A percentile compares a stretch with the other conserved stretches of the same genome.
These are phyloP conservation scores for Drosophila sordidula DNA, from an alignment of 2,888 invertebrate genomes.

Conservation along the genomic window DNA sequence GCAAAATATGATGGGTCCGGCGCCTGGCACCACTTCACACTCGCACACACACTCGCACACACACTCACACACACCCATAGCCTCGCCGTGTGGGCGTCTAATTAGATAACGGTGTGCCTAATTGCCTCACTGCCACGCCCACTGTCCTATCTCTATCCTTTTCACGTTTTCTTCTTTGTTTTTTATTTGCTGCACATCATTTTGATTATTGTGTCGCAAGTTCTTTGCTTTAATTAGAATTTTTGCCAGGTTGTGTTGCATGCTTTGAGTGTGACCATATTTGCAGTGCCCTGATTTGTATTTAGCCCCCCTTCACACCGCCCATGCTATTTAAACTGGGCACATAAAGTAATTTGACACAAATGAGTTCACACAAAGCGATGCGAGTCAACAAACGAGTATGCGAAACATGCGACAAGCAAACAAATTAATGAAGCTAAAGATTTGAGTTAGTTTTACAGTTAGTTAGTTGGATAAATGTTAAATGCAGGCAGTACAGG, in stretches of 20 bases:
- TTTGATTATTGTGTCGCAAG: constrained; percentile 55
- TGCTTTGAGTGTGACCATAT: constrained; percentile 46
- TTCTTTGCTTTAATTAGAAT: constrained; percentile 41
- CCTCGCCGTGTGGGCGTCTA: constrained; percentile 71
- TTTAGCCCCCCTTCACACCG: neutral
- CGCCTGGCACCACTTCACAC: constrained; percentile 84
- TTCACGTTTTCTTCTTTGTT: constrained; percentile 32
- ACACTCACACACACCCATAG: constrained; percentile 68
- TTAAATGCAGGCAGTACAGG: neutral
- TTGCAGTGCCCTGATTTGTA: constrained; percentile 64
- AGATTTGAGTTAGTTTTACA: constrained; percentile 3
- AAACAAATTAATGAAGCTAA: constrained; percentile 20
- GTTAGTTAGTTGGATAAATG: neutral
- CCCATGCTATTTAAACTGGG: neutral
- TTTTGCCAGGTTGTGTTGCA: constrained; percentile 48
- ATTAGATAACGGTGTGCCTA: constrained; percentile 84
- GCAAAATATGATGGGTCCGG: constrained; percentile 81
- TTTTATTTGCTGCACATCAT: constrained; percentile 32
- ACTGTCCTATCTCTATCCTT: constrained; percentile 20
- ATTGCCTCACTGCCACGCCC: constrained; percentile 75
- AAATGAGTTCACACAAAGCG: constrained; percentile 20
- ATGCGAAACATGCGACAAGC: constrained; percentile 15
- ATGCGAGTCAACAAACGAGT: constrained; percentile 23
- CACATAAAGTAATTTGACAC: constrained; percentile 19
- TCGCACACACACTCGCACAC: constrained; percentile 66